Evolutionary conservation across 1,140 invertebrate species (phyloP).

Genomic region (Aphelinus certus): DNA sequence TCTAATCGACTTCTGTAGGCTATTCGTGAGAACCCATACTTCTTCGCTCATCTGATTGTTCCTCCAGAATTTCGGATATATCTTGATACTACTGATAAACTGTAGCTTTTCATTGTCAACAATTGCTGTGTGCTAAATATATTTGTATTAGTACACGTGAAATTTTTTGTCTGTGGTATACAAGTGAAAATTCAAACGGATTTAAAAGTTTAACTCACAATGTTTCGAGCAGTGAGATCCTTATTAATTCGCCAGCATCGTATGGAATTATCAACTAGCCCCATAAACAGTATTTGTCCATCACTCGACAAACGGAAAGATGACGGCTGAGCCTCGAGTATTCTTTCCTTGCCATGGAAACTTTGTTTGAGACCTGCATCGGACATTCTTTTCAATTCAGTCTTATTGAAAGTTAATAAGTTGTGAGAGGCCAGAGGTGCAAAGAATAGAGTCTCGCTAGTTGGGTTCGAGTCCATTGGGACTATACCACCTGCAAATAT

Average conservation of each 20-base stretch:
- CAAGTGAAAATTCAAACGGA: neutral
- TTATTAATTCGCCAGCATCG: neutral
- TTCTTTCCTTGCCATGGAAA: too few species aligned
- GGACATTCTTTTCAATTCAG: too few species aligned
- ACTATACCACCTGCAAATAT: constrained; percentile 1
- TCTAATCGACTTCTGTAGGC: constrained; percentile 13
- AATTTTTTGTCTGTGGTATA: neutral
- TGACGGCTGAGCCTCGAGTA: neutral
- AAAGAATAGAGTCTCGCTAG: neutral
- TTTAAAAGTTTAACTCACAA: too few species aligned
- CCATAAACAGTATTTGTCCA: neutral
- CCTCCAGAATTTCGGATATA: neutral
- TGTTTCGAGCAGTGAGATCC: too few species aligned
- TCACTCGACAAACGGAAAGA: neutral
- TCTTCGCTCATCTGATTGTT: neutral
- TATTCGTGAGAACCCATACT: neutral
- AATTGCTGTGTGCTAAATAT: neutral
- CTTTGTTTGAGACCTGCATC: too few species aligned
- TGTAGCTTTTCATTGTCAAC: constrained; percentile 7
- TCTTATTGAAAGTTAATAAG: neutral
- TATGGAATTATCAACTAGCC: neutral
- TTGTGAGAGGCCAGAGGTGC: constrained; percentile 5
- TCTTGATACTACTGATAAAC: constrained; percentile 3
- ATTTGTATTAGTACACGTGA: neutral
- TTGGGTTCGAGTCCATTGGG: neutral